A percentile compares a stretch with the other conserved stretches of the same genome.
Conservation (phyloP, 1,140 invertebrate species). For the Bombus picipes region DNA sequence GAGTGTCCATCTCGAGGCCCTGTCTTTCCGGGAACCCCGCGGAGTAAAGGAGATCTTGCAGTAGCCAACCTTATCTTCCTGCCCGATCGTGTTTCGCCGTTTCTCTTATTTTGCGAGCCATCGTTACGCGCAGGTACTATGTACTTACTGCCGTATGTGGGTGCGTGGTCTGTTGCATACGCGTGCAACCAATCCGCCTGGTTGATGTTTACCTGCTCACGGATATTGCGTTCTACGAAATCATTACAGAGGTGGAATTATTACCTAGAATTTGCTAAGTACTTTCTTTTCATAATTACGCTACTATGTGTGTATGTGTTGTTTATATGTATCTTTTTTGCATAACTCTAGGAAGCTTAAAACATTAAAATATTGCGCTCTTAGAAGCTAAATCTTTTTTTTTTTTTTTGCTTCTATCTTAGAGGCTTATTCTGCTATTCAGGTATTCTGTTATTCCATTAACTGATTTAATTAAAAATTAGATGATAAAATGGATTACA, state of each 20-base stretch:
- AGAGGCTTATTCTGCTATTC: too few species aligned
- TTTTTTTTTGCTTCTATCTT: too few species aligned
- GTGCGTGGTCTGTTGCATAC: slow-evolving; percentile 6
- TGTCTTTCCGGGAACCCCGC: slow-evolving; percentile 73
- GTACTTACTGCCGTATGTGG: slow-evolving; percentile 46
- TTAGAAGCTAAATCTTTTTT: too few species aligned
- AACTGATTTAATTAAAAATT: too few species aligned
- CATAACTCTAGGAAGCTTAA: background rate
- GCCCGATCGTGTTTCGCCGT: slow-evolving; percentile 71
- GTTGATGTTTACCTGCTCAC: background rate
- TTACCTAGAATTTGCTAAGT: background rate
- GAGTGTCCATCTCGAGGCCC: slow-evolving; percentile 66
- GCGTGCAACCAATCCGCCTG: background rate
- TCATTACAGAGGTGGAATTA: background rate
- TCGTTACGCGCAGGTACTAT: slow-evolving; percentile 58
- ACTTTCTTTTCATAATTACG: background rate
- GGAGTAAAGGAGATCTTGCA: slow-evolving; percentile 66
- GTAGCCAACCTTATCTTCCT: slow-evolving; percentile 71
- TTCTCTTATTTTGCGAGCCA: slow-evolving; percentile 68
- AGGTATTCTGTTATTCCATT: too few species aligned
- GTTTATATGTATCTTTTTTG: background rate
- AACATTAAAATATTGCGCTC: background rate
- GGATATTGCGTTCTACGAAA: background rate
- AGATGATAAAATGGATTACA: too few species aligned
- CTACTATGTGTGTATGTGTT: too few species aligned